phyloP scores from a whole-genome alignment of 2,113 vertebrate species.

The Oryctolagus cuniculus region mOryCun1.1 NC_091453.1:440501-441000 shows the following conservation, averaged over 20 bases:
- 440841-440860: too few species aligned
- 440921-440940: conserved; percentile 21
- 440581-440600: too few species aligned
- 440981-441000: not conserved
- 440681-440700: conserved; percentile 10
- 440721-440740: conserved; percentile 41
- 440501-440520: too few species aligned
- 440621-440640: conserved; percentile 32
- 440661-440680: not conserved
- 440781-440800: conserved; percentile 54
- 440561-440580: too few species aligned
- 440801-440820: conserved; percentile 72
- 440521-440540: too few species aligned
- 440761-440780: conserved; percentile 67
- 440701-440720: conserved; percentile 34
- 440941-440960: conserved; percentile 10
- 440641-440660: not conserved
- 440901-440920: conserved; percentile 33
- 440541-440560: too few species aligned
- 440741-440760: conserved; percentile 42
- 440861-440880: conserved; percentile 44
- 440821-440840: too few species aligned
- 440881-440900: conserved; percentile 73
- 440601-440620: too few species aligned
- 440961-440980: conserved; percentile 57